A percentile compares a stretch with the other conserved stretches of the same genome.
Conservation (phyloP, 1,140 invertebrate species). For the Dreissena polymorpha region DNA sequence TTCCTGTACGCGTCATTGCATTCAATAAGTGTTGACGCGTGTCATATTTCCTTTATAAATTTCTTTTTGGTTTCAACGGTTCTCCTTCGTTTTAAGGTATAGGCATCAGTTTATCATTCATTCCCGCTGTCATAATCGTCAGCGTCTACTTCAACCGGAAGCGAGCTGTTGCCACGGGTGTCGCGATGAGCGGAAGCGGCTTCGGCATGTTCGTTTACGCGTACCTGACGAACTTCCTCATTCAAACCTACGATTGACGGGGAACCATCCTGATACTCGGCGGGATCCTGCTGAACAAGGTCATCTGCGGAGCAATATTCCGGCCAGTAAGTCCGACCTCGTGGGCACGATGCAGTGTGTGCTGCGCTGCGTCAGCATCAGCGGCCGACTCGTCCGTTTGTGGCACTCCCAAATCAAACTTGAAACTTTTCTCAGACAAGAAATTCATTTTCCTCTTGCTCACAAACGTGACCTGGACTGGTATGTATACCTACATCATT, state of each 20-base stretch:
- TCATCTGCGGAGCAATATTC: slow-evolving; percentile 89
- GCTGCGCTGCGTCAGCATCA: not conserved
- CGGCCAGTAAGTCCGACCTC: slow-evolving; percentile 83
- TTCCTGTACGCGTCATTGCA: too few species aligned
- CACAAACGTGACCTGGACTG: slow-evolving; percentile 60
- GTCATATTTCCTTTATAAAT: too few species aligned
- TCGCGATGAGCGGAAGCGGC: slow-evolving; percentile 83
- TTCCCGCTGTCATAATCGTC: slow-evolving; percentile 84
- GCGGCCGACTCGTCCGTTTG: not conserved
- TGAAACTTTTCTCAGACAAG: slow-evolving; percentile 54
- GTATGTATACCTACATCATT: slow-evolving; percentile 19
- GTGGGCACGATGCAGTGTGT: not conserved
- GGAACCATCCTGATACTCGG: slow-evolving; percentile 90
- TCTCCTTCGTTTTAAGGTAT: slow-evolving; percentile 84
- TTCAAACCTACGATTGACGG: slow-evolving; percentile 72
- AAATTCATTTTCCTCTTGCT: slow-evolving; percentile 52
- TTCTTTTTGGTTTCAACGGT: not conserved
- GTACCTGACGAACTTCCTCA: slow-evolving; percentile 70
- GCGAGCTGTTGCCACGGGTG: slow-evolving; percentile 93
- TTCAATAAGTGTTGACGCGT: too few species aligned
- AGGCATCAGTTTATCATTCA: slow-evolving; percentile 91
- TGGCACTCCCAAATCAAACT: slow-evolving; percentile 53
- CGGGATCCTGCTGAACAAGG: slow-evolving; percentile 88
- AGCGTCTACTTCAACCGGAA: slow-evolving; percentile 96
- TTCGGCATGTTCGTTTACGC: slow-evolving; percentile 76